These are phyloP conservation scores for Pseudanteris insignis DNA, from an alignment of 2,888 invertebrate genomes.

Conservation along the genomic window DNA sequence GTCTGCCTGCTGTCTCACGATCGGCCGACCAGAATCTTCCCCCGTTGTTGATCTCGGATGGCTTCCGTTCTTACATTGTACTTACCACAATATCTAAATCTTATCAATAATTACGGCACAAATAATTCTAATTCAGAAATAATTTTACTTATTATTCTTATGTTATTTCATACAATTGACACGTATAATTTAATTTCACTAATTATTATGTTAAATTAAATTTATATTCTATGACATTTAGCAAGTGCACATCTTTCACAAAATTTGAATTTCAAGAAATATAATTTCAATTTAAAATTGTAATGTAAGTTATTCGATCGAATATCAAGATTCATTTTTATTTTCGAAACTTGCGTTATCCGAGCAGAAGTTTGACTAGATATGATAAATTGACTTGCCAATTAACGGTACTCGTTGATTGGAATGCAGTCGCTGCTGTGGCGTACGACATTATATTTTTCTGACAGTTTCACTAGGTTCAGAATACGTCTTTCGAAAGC, in stretches of 20 bases:
- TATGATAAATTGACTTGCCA: constrained; percentile 42
- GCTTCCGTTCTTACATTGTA: constrained; percentile 52
- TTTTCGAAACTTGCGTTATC: constrained; percentile 23
- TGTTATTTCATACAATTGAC: too few relatives aligned
- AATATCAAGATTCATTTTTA: constrained; percentile 4
- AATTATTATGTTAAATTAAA: neutral
- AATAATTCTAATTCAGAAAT: too few relatives aligned
- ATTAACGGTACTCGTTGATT: constrained; percentile 39
- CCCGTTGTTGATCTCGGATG: constrained; percentile 48
- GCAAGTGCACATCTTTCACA: neutral
- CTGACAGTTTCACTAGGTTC: constrained; percentile 18
- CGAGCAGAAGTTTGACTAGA: constrained; percentile 20
- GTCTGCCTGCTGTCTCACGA: constrained; percentile 46
- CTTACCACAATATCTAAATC: constrained; percentile 34
- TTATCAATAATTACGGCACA: constrained; percentile 26
- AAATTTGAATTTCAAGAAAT: too few relatives aligned
- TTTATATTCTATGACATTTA: neutral
- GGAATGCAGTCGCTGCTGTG: constrained; percentile 36
- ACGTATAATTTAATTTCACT: too few relatives aligned
- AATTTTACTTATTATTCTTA: too few relatives aligned
- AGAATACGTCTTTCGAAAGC: too few relatives aligned
- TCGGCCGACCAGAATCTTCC: constrained; percentile 50
- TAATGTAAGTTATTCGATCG: too few relatives aligned
- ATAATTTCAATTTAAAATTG: too few relatives aligned
- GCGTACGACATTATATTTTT: constrained; percentile 22